These are phyloP conservation scores for Heterohyrax brucei DNA, from an alignment of 2,797 vertebrate genomes.

Conservation along the genomic window DNA sequence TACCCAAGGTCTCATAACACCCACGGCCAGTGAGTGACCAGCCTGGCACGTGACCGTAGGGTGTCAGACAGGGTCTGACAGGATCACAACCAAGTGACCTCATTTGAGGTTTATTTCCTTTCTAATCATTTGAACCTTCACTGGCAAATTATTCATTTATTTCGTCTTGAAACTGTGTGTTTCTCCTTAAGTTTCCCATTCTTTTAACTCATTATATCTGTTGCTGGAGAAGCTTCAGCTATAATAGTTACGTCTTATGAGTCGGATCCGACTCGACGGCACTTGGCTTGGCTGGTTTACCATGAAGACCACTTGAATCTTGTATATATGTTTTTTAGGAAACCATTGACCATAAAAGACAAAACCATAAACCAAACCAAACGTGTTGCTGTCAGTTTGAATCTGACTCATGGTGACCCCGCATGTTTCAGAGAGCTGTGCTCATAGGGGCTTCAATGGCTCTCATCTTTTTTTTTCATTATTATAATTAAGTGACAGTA, in stretches of 20 bases:
- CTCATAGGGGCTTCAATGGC: neutral
- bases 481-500: too few species aligned
- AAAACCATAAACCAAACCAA: neutral
- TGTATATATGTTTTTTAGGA: neutral
- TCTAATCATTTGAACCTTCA: neutral
- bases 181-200: neutral
- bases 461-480: neutral
- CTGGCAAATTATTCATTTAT: slow-evolving; percentile 32
- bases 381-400: neutral
- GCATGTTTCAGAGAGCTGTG: neutral
- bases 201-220: neutral
- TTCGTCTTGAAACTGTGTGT: neutral
- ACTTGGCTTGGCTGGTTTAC: too few species aligned
- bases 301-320: neutral
- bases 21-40: neutral
- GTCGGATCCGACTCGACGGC: too few species aligned
- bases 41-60: neutral
- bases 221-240: neutral
- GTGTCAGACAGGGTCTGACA: slow-evolving; percentile 5
- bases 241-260: neutral
- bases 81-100: too few species aligned
- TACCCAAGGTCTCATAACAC: neutral
- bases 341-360: neutral
- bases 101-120: too few species aligned
- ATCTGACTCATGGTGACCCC: neutral